Evolutionary conservation across 1,140 invertebrate species (phyloP).

Genomic region (Coptotermes formosanus): DNA sequence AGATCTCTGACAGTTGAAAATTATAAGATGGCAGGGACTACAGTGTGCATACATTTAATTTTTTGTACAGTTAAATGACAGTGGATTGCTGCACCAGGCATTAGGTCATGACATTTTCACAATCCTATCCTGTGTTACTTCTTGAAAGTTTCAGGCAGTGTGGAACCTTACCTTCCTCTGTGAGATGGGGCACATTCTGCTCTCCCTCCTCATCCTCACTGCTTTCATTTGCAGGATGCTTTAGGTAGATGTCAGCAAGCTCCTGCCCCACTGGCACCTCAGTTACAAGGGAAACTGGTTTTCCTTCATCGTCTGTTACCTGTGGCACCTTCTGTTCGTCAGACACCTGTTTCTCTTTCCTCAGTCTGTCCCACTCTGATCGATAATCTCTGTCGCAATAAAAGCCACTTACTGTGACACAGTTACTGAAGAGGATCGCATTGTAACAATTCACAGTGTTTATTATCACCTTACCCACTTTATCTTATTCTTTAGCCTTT

Average conservation of each 20-base stretch:
- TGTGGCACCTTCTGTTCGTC: slow-evolving; percentile 45
- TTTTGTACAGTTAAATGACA: too few species aligned
- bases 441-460: too few species aligned
- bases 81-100: neutral
- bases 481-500: too few species aligned
- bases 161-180: slow-evolving; percentile 36
- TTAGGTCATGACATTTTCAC: neutral
- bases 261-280: slow-evolving; percentile 57
- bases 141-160: neutral
- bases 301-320: slow-evolving; percentile 40
- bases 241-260: slow-evolving; percentile 65
- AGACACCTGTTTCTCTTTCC: slow-evolving; percentile 50
- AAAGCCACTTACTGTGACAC: too few species aligned
- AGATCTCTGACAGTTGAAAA: too few species aligned
- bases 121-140: neutral
- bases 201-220: slow-evolving; percentile 71
- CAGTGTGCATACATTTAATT: too few species aligned
- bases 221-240: slow-evolving; percentile 67
- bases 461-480: too few species aligned
- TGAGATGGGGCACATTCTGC: slow-evolving; percentile 45
- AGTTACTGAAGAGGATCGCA: too few species aligned
- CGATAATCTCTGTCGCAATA: slow-evolving; percentile 61
- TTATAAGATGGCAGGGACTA: too few species aligned
- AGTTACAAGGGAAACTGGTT: slow-evolving; percentile 51
- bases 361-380: slow-evolving; percentile 67